Percentiles rank a stretch among this genome's conserved stretches.
Conservation (phyloP, 2,113 vertebrate genomes). For the Xerus inauris region DNA sequence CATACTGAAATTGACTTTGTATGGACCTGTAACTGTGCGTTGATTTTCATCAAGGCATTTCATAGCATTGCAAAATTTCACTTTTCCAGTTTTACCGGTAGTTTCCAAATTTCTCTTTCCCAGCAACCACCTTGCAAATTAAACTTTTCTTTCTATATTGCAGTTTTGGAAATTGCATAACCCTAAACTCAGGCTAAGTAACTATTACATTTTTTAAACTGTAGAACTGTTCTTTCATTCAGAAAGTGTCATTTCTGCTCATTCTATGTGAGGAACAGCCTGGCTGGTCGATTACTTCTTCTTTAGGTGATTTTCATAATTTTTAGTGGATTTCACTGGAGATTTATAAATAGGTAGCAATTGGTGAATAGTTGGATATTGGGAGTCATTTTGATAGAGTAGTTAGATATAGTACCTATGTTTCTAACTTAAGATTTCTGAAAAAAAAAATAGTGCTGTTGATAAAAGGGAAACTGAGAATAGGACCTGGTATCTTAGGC, state of each 20-base stretch:
- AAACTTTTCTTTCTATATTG: slow-evolving; percentile 20
- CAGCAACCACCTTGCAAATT: not conserved
- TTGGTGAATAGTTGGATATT: not conserved
- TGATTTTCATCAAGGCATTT: slow-evolving; percentile 21
- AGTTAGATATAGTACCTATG: not conserved
- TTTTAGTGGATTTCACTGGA: not conserved
- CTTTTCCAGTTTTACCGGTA: not conserved
- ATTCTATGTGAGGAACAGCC: not conserved
- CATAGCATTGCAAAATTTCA: not conserved
- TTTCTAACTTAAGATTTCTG: not conserved
- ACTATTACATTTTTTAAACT: not conserved
- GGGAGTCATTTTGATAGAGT: not conserved
- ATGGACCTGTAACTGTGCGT: not conserved
- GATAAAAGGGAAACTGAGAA: not conserved
- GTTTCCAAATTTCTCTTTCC: slow-evolving; percentile 15
- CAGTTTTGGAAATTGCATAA: not conserved
- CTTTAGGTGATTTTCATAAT: not conserved
- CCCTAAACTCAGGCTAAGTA: not conserved
- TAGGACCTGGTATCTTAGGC: not conserved
- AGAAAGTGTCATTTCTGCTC: not conserved
- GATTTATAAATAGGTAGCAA: not conserved
- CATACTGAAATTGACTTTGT: slow-evolving; percentile 9
- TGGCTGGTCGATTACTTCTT: not conserved
- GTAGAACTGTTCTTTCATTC: not conserved
- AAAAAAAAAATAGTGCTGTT: not conserved